Evolutionary conservation across 2,113 vertebrate genomes (phyloP).

Genomic region (Sinocyclocheilus rhinocerous): DNA sequence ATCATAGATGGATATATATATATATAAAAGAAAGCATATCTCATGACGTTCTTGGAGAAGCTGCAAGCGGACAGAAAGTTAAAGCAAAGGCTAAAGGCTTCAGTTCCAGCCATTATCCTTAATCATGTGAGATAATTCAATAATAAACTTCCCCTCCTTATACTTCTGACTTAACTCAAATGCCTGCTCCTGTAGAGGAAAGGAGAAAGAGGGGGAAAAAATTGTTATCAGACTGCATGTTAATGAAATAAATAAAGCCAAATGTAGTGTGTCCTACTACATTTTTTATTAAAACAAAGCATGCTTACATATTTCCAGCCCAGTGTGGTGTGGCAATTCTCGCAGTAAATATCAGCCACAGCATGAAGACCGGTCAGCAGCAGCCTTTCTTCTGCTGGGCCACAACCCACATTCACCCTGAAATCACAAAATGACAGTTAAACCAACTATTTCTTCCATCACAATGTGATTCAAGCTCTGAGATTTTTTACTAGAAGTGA

Average conservation of each 20-base stretch:
- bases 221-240: neutral
- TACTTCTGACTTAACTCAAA: slow-evolving; percentile 99
- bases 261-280: too few relatives aligned
- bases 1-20: neutral
- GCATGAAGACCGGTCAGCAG: slow-evolving; percentile 94
- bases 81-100: slow-evolving; percentile 65
- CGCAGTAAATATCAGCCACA: slow-evolving; percentile 98
- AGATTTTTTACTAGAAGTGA: neutral
- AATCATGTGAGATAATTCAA: slow-evolving; percentile 99
- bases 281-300: neutral
- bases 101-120: slow-evolving; percentile 99
- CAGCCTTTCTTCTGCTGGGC: slow-evolving; percentile 93
- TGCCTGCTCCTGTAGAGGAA: slow-evolving; percentile 87
- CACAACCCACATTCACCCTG: slow-evolving; percentile 97
- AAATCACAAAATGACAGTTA: slow-evolving; percentile 12
- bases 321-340: slow-evolving; percentile 99
- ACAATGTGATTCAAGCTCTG: neutral
- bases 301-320: slow-evolving; percentile 98
- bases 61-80: slow-evolving; percentile 68
- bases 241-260: neutral
- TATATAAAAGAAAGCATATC: slow-evolving; percentile 63
- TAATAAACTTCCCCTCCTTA: slow-evolving; percentile 99
- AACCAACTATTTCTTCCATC: slow-evolving; percentile 3
- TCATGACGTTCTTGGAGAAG: slow-evolving; percentile 74
- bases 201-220: neutral